A percentile compares a stretch with the other conserved stretches of the same genome.
phyloP scores from a whole-genome alignment of 2,888 invertebrate genomes.

The Prosapia bicincta region DNA sequence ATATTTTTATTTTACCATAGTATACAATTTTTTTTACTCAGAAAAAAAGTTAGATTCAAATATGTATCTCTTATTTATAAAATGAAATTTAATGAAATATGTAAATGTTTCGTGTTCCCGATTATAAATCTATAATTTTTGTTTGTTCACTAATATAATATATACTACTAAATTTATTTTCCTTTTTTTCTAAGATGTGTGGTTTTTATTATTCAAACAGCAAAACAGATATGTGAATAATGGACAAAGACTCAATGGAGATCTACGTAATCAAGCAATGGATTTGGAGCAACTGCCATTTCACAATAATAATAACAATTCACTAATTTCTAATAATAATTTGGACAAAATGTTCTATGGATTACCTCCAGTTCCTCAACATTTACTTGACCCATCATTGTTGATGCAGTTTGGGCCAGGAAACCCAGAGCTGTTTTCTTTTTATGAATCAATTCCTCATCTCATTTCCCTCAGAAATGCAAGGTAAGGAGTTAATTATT shows the following conservation, averaged over 20 bases:
- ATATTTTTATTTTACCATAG: too few species aligned
- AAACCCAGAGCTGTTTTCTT: conserved; percentile 14
- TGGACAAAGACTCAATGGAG: not conserved
- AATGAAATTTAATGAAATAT: too few species aligned
- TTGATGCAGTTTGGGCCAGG: conserved; percentile 20
- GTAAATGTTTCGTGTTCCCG: too few species aligned
- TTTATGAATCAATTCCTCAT: conserved; percentile 14
- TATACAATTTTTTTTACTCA: too few species aligned
- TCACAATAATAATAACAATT: conserved; percentile 32
- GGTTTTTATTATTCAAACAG: not conserved
- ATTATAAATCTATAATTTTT: too few species aligned
- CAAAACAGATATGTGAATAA: not conserved
- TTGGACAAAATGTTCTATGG: conserved; percentile 25
- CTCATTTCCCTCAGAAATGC: conserved; percentile 10
- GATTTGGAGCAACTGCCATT: not conserved
- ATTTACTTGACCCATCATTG: conserved; percentile 13
- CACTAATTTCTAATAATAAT: conserved; percentile 35
- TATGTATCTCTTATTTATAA: too few species aligned
- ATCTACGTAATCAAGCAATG: not conserved
- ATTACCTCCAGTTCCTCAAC: conserved; percentile 3
- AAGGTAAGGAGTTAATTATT: not conserved
- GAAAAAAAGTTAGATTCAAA: too few species aligned
- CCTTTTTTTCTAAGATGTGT: too few species aligned
- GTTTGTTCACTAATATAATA: too few species aligned
- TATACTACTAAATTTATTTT: too few species aligned